Percentiles rank a stretch among this genome's conserved stretches.
Conservation (phyloP, 2,113 vertebrate genomes). For the Symphodus melops region DNA sequence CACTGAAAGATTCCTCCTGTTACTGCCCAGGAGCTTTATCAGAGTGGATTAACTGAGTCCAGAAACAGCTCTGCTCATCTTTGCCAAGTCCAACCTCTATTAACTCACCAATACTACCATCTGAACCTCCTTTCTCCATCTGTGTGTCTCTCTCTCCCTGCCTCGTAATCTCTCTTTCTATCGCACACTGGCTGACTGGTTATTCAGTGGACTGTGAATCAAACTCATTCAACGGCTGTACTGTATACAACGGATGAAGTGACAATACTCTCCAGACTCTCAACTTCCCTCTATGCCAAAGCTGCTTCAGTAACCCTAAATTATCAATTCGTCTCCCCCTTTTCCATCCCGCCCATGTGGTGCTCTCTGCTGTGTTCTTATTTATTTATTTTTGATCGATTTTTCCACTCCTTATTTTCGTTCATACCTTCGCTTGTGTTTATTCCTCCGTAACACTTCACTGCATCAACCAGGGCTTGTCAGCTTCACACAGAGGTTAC, state of each 20-base stretch:
- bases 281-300: conserved; percentile 19
- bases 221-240: conserved; percentile 36
- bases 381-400: neutral
- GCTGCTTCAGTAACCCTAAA: conserved; percentile 24
- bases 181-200: conserved; percentile 16
- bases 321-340: conserved; percentile 1
- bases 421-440: conserved; percentile 81
- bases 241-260: conserved; percentile 24
- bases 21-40: conserved; percentile 47
- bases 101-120: conserved; percentile 44
- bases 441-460: conserved; percentile 82
- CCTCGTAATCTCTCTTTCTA: conserved; percentile 34
- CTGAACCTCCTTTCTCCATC: conserved; percentile 26
- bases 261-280: conserved; percentile 12
- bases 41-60: conserved; percentile 49
- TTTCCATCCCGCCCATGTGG: conserved; percentile 7
- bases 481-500: conserved; percentile 79
- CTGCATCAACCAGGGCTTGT: conserved; percentile 85
- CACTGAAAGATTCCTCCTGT: conserved; percentile 69
- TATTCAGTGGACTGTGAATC: conserved; percentile 46
- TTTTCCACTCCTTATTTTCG: neutral
- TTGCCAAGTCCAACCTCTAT: conserved; percentile 56
- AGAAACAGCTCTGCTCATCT: conserved; percentile 17
- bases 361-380: neutral
- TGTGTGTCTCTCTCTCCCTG: conserved; percentile 21